phyloP scores from a whole-genome alignment of 2,113 vertebrate species.

The Brachyistius frenatus region DNA sequence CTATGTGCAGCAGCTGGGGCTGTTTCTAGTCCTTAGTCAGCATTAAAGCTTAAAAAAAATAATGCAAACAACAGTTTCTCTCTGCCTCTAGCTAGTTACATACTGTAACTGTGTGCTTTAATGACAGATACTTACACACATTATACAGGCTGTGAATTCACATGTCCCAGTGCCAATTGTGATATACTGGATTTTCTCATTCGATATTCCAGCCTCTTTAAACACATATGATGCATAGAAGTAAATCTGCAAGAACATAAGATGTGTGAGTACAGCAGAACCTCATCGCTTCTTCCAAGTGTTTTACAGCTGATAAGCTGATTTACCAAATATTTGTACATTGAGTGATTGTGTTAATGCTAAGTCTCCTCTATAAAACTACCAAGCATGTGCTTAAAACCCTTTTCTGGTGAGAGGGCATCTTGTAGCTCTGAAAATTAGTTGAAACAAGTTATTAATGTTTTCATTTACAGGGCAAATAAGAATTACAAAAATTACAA shows the following conservation, averaged over 20 bases:
- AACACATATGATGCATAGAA: conserved; percentile 91
- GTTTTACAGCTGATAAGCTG: conserved; percentile 56
- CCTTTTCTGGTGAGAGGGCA: conserved; percentile 22
- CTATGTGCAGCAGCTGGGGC: neutral
- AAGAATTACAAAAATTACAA: neutral
- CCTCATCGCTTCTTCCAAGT: conserved; percentile 19
- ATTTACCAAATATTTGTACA: conserved; percentile 60
- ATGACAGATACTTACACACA: conserved; percentile 87
- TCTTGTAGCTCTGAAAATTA: conserved; percentile 6
- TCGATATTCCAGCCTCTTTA: conserved; percentile 86
- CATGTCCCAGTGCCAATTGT: conserved; percentile 90
- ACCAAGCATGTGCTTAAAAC: conserved; percentile 43
- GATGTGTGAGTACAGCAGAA: conserved; percentile 8
- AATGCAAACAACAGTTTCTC: conserved; percentile 28
- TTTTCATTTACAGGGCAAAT: neutral
- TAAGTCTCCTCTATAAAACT: conserved; percentile 30
- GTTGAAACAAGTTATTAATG: neutral
- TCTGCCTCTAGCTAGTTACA: conserved; percentile 42
- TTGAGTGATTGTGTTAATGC: conserved; percentile 55
- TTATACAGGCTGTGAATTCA: conserved; percentile 87
- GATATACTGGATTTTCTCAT: conserved; percentile 87
- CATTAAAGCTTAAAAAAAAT: conserved; percentile 26
- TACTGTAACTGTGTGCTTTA: conserved; percentile 36
- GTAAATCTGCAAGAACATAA: conserved; percentile 87
- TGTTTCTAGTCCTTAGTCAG: conserved; percentile 9